Evolutionary conservation across 2,113 vertebrate genomes (phyloP), one percentile per base, ranked within the genome.

Genomic region (Gymnorhina tibicen): DNA sequence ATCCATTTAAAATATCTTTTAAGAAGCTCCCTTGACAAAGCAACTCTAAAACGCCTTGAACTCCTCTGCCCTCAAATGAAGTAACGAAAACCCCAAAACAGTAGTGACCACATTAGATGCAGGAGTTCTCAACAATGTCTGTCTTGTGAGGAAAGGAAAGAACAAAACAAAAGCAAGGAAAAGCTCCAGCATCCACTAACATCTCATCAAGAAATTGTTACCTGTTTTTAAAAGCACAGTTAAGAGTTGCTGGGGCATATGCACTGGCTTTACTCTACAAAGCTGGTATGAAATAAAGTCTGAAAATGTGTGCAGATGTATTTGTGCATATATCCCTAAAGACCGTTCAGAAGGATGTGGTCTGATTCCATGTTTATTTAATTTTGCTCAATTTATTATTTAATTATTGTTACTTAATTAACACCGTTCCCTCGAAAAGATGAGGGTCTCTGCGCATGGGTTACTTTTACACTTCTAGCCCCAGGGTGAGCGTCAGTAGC

Each of bases 401-500:
- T 33, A 22, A 69, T 62, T 32, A 23, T 20, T 49, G 22, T 16
- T 37, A 49, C 19, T 56, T 35, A 77, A 37, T 74, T 19, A 67
- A 50, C 35, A 11, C 22, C 1, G 12, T 9, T 68, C 11, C 27
- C 82, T 68, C 0, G 0, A 27, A 49, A 42, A 47, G 60, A 23
- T 2, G 16, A 26, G 1, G 5, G 41, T 59, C 50, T 7, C 4
- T 35, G 42, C 46, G 33, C n/a, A 59, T 0, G 7, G 83, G n/a
- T 7, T 2, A 8, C 16, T 80, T 53, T 14, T 2, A 30, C 16
- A 5, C 50, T 21, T 15, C 7, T 26, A 80, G 79, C 53, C 39
- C 4, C 8, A 27, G 52, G 17, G 33, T 0, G 13, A 39, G 4
- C 9, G 21, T 32, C 56, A 41, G 47, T 13, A 58, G 33, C 0